These are phyloP conservation scores for Archips crataeganus DNA, from an alignment of 2,888 invertebrate genomes.

Conservation along the genomic window DNA sequence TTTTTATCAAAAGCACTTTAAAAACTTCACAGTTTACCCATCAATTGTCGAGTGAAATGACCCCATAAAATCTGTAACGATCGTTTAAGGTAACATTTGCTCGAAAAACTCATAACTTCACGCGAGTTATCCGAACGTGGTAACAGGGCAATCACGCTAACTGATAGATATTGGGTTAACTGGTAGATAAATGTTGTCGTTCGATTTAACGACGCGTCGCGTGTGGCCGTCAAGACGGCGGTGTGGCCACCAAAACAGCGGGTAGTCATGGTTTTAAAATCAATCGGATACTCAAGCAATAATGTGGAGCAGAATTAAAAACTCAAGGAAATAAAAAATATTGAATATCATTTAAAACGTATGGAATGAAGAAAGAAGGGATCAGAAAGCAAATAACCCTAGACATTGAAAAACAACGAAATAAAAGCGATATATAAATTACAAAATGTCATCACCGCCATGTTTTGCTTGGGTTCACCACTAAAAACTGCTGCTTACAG, in stretches of 20 bases:
- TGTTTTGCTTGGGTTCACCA: no score
- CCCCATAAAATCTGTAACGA: slow-evolving; percentile 30
- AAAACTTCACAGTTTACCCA: slow-evolving; percentile 8
- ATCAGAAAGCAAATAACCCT: no score
- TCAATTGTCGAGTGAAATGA: slow-evolving; percentile 11
- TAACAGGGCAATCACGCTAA: slow-evolving; percentile 30
- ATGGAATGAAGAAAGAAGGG: no score
- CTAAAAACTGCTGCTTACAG: no score
- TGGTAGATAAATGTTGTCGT: slow-evolving; percentile 73
- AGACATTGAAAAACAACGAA: no score
- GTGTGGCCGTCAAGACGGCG: slow-evolving; percentile 63
- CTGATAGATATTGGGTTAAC: slow-evolving; percentile 51
- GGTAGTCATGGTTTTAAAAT: not conserved
- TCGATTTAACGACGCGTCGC: slow-evolving; percentile 68
- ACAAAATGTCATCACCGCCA: no score
- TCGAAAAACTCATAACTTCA: slow-evolving; percentile 37
- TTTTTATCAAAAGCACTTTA: not conserved
- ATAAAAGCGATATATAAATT: no score
- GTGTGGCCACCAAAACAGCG: slow-evolving; percentile 50
- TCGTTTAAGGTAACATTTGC: slow-evolving; percentile 24
- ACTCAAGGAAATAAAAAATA: no score
- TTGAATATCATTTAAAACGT: no score
- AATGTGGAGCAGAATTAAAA: no score
- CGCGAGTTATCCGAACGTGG: slow-evolving; percentile 15
- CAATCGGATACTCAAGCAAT: no score